Conservation (phyloP, 2,888 invertebrate species). For the Caradrina kadenii region DNA sequence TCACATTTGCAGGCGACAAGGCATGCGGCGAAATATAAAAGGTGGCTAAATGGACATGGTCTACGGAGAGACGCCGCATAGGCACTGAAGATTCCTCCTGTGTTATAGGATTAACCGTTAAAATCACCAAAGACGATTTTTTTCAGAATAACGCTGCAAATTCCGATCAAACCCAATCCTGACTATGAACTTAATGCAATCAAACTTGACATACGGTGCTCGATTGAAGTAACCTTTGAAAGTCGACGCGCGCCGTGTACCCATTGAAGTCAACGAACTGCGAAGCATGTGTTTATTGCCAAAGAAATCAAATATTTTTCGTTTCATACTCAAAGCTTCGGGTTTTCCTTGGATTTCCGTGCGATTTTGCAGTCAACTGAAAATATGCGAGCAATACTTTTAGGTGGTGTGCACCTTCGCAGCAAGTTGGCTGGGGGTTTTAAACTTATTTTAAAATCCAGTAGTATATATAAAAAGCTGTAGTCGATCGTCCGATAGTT, state of each 20-base stretch:
- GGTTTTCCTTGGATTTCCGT: constrained; percentile 34
- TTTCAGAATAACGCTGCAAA: background rate
- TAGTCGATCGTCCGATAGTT: background rate
- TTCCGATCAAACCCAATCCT: constrained; percentile 19
- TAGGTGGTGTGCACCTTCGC: background rate
- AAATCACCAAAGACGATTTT: no score
- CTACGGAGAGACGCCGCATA: no score
- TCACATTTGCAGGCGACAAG: no score
- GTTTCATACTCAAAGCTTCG: constrained; percentile 41
- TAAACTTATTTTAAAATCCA: background rate
- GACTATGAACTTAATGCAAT: constrained; percentile 47
- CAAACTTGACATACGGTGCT: constrained; percentile 42
- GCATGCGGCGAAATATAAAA: no score
- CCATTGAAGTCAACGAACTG: constrained; percentile 53
- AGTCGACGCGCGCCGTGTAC: constrained; percentile 30
- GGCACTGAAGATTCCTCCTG: no score
- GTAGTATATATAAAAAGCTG: background rate
- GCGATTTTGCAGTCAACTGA: constrained; percentile 33
- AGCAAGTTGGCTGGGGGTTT: background rate
- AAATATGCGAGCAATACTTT: constrained; percentile 26
- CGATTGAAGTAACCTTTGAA: constrained; percentile 49
- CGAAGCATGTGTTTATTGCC: constrained; percentile 52
- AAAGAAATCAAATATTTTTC: constrained; percentile 52
- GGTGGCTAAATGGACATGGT: no score
- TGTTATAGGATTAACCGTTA: no score